These are phyloP conservation scores for Mesorhabditis sp. DNA, from an alignment of 2,888 invertebrate species.

Conservation along the genomic window DNA sequence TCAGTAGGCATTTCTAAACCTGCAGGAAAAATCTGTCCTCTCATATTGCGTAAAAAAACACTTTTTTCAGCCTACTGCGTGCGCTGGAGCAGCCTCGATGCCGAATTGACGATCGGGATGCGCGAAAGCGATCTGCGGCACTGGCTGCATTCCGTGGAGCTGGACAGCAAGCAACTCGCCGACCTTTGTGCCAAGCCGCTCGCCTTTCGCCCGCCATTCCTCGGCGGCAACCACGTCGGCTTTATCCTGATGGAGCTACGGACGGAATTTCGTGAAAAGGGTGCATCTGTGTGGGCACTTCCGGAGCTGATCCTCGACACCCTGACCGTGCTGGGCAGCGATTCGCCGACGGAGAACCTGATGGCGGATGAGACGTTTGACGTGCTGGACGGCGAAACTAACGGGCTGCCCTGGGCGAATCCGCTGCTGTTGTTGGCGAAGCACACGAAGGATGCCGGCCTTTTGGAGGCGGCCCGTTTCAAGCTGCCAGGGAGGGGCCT, in stretches of 20 bases:
- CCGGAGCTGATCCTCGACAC: slow-evolving; percentile 44
- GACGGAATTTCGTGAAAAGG: slow-evolving; percentile 50
- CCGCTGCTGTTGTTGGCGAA: slow-evolving; percentile 44
- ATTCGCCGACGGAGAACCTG: slow-evolving; percentile 54
- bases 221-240: slow-evolving; percentile 57
- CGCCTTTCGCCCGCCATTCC: slow-evolving; percentile 53
- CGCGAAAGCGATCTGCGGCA: slow-evolving; percentile 50
- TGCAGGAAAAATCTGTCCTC: no score
- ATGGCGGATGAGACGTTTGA: slow-evolving; percentile 44
- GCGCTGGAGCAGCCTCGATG: slow-evolving; percentile 48
- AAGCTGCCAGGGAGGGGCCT: slow-evolving; percentile 26
- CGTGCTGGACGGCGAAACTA: slow-evolving; percentile 40
- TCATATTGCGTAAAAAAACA: no score
- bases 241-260: slow-evolving; percentile 56
- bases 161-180: slow-evolving; percentile 45
- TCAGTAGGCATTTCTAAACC: no score
- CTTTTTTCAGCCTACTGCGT: slow-evolving; percentile 33
- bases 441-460: slow-evolving; percentile 24
- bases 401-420: slow-evolving; percentile 45
- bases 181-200: slow-evolving; percentile 49
- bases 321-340: slow-evolving; percentile 49
- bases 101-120: slow-evolving; percentile 54
- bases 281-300: slow-evolving; percentile 44
- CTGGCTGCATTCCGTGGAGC: slow-evolving; percentile 37
- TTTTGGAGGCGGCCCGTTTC: slow-evolving; percentile 20